Percentiles rank a stretch among this genome's conserved stretches.
Conservation (phyloP, 2,113 vertebrate species). For the Triplophysa dalaica region DNA sequence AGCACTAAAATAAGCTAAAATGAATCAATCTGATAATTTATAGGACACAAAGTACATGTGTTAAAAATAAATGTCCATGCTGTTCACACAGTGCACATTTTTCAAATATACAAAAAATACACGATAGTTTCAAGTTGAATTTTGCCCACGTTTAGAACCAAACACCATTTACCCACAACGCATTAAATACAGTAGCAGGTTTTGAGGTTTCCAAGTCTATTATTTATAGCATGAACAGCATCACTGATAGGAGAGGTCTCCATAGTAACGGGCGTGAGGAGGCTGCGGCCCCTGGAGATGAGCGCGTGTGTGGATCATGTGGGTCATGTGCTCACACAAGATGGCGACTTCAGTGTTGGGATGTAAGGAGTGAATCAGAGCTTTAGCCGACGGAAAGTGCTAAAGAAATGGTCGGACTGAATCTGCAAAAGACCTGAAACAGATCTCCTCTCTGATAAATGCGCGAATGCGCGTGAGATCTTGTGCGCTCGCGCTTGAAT, state of each 20-base stretch:
- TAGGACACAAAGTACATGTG: too few species aligned
- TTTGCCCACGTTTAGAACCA: too few species aligned
- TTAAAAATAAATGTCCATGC: too few species aligned
- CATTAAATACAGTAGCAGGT: too few species aligned
- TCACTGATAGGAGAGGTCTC: conserved; percentile 41
- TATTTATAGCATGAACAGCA: neutral
- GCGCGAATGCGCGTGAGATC: neutral
- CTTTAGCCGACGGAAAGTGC: conserved; percentile 1
- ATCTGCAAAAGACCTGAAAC: neutral
- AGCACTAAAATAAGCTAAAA: too few species aligned
- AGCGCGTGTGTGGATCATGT: conserved; percentile 21
- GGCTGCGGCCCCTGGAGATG: conserved; percentile 58
- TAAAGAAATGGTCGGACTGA: neutral
- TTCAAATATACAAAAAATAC: too few species aligned
- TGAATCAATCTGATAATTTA: too few species aligned
- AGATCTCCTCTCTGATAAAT: neutral
- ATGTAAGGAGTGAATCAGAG: conserved; percentile 64
- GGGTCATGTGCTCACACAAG: conserved; percentile 70
- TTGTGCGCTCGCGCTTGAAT: neutral
- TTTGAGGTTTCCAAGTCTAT: too few species aligned
- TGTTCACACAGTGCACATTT: too few species aligned
- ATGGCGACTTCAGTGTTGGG: conserved; percentile 75
- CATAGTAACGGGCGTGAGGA: conserved; percentile 60
- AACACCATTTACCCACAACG: too few species aligned
- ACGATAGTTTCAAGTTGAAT: too few species aligned